Percentiles rank a stretch among this genome's conserved stretches.
These are phyloP conservation scores for Noctua janthe DNA, from an alignment of 2,888 invertebrate species.

Conservation along the genomic window DNA sequence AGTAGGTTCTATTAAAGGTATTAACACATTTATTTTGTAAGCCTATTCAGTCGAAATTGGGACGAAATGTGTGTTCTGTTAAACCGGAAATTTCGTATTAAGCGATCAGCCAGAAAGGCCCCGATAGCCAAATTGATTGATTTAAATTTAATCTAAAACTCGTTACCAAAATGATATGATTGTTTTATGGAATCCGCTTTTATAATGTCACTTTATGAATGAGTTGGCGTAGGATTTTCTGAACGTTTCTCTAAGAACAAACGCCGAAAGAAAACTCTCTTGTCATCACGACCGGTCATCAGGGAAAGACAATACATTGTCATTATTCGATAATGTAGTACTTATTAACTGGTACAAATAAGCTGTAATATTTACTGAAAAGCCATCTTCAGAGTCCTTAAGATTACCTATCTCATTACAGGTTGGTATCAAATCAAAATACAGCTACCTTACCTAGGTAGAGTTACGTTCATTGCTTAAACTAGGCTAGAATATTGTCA, in stretches of 20 bases:
- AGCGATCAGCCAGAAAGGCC: conserved; percentile 27
- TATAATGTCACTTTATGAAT: background rate
- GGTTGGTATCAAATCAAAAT: background rate
- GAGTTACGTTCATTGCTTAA: background rate
- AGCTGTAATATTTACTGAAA: background rate
- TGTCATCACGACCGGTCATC: background rate
- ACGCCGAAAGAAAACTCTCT: background rate
- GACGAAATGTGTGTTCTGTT: conserved; percentile 8
- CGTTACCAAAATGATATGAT: conserved; percentile 14
- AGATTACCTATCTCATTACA: background rate
- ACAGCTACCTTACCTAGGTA: background rate
- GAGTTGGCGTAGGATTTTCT: background rate
- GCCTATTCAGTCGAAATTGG: background rate
- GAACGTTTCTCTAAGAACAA: background rate
- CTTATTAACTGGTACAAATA: background rate
- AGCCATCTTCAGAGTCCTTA: background rate
- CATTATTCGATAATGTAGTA: background rate
- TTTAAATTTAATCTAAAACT: conserved; percentile 22
- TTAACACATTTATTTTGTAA: background rate
- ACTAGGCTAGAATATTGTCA: background rate
- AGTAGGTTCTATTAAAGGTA: background rate
- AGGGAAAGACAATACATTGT: background rate
- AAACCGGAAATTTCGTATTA: conserved; percentile 21
- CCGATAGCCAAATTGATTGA: conserved; percentile 28
- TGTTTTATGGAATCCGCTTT: conserved; percentile 6